Percentiles rank a stretch among this genome's conserved stretches.
These are phyloP conservation scores for Ectemnius continuus DNA, from an alignment of 2,888 invertebrate species.

Conservation along the genomic window DNA sequence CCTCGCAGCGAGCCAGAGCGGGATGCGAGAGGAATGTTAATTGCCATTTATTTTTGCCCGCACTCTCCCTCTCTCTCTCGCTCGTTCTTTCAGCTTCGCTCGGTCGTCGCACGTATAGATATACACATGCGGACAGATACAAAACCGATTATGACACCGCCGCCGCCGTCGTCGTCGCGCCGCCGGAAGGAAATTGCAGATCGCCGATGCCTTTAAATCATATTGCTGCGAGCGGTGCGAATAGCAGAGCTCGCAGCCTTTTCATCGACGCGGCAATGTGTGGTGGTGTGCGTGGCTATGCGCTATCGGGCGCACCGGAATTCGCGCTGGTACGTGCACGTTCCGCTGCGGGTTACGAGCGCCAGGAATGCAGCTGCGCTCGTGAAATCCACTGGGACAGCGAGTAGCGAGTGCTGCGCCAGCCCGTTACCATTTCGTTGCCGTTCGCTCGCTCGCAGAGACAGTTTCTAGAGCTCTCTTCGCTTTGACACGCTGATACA, in stretches of 20 bases:
- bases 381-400: conserved; percentile 6
- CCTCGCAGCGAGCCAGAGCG: conserved; percentile 51
- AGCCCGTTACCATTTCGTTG: conserved; percentile 6
- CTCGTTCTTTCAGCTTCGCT: conserved; percentile 38
- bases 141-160: conserved; percentile 64
- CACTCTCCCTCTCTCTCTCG: conserved; percentile 1
- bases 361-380: conserved; percentile 5
- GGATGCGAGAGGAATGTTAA: conserved; percentile 74
- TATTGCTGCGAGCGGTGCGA: conserved; percentile 25
- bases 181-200: conserved; percentile 48
- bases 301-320: not conserved
- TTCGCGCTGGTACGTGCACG: not conserved
- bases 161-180: not conserved
- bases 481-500: not conserved
- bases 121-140: conserved; percentile 57
- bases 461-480: not conserved
- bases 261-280: conserved; percentile 4
- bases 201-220: conserved; percentile 53
- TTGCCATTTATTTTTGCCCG: conserved; percentile 74
- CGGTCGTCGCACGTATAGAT: conserved; percentile 39
- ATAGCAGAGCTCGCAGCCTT: conserved; percentile 33
- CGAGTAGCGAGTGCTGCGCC: not conserved
- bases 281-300: too few species aligned
- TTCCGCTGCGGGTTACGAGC: not conserved
- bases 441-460: not conserved